Percentiles rank a stretch among this genome's conserved stretches.
These are phyloP conservation scores for Cebus imitator DNA, from an alignment of 2,113 vertebrate genomes.

Conservation along the genomic window DNA sequence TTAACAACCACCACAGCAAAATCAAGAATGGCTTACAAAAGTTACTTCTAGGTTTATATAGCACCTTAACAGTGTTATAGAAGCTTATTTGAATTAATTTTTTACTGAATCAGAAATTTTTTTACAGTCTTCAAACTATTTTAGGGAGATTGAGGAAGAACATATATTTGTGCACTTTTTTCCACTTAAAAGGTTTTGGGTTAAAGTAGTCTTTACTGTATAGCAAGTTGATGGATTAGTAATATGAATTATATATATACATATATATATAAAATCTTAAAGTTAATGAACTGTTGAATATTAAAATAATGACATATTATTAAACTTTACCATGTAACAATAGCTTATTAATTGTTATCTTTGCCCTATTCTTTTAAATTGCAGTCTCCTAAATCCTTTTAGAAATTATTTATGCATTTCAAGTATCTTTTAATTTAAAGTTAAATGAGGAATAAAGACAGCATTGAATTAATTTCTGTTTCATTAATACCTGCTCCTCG, in stretches of 20 bases:
- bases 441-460: not conserved
- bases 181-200: not conserved
- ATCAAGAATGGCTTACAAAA: constrained; percentile 1
- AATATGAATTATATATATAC: not conserved
- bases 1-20: not conserved
- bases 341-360: not conserved
- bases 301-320: not conserved
- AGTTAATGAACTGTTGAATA: not conserved
- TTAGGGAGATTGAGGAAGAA: not conserved
- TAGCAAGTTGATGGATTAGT: not conserved
- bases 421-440: constrained; percentile 33
- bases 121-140: not conserved
- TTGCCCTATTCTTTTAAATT: constrained; percentile 29
- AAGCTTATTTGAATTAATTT: not conserved
- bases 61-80: not conserved
- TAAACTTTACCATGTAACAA: not conserved
- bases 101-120: not conserved
- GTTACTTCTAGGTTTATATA: not conserved
- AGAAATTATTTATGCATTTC: constrained; percentile 8
- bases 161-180: not conserved
- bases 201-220: not conserved
- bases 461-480: constrained; percentile 45
- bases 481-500: not conserved
- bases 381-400: not conserved
- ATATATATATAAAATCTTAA: not conserved